Percentiles rank a stretch among this genome's conserved stretches.
phyloP scores from a whole-genome alignment of 2,888 invertebrate genomes.

The Hemithea aestivaria region DNA sequence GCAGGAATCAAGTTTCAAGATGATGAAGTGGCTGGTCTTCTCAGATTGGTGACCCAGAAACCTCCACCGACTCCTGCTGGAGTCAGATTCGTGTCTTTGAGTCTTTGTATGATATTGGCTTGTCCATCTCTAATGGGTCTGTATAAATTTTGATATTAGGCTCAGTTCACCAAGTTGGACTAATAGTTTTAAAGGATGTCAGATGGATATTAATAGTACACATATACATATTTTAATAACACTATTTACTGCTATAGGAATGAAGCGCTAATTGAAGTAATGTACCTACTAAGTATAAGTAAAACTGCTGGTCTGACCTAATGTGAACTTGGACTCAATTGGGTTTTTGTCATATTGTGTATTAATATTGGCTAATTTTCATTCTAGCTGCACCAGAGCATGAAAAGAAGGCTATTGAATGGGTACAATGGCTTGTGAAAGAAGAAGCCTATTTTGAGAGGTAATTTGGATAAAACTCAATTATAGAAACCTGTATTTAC shows the following conservation, averaged over 20 bases:
- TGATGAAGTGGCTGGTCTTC: slow-evolving; percentile 91
- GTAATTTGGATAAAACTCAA: slow-evolving; percentile 36
- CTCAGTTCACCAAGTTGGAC: too few relatives aligned
- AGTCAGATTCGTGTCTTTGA: slow-evolving; percentile 94
- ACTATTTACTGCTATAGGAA: too few relatives aligned
- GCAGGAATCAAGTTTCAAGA: slow-evolving; percentile 95
- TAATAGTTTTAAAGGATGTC: too few relatives aligned
- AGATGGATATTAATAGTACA: too few relatives aligned
- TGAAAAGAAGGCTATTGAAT: slow-evolving; percentile 92
- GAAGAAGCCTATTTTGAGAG: slow-evolving; percentile 94
- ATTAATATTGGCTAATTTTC: slow-evolving; percentile 4
- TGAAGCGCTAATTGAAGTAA: too few relatives aligned
- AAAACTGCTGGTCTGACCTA: too few relatives aligned
- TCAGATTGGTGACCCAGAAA: slow-evolving; percentile 91
- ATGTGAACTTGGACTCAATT: too few relatives aligned
- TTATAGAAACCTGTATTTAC: too few relatives aligned
- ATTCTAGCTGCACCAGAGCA: slow-evolving; percentile 82
- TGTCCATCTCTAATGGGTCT: slow-evolving; percentile 90
- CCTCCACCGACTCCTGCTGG: slow-evolving; percentile 95
- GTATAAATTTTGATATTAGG: slow-evolving; percentile 37
- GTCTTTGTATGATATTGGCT: slow-evolving; percentile 95
- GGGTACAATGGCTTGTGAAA: slow-evolving; percentile 95
- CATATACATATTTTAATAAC: too few relatives aligned
- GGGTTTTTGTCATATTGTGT: not conserved
- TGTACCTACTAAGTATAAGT: too few relatives aligned